Conservation (phyloP, 2,797 vertebrate genomes). For the Gobionotothen gibberifrons region DNA sequence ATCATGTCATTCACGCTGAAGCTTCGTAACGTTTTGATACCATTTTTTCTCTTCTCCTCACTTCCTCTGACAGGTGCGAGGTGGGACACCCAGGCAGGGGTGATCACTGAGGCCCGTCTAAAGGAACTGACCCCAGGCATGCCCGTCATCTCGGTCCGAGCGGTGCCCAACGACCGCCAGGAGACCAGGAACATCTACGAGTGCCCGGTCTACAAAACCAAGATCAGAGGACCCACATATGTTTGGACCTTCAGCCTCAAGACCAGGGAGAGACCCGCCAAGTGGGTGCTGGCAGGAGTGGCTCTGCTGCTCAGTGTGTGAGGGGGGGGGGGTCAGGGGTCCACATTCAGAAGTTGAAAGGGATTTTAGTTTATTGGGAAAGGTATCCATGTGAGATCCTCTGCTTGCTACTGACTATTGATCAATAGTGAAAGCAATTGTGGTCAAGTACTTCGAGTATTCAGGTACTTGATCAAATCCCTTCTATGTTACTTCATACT, state of each 20-base stretch:
- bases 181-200: conserved; percentile 86
- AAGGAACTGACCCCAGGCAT: conserved; percentile 82
- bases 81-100: conserved; percentile 84
- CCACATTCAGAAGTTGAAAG: not conserved
- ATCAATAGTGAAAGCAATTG: no score
- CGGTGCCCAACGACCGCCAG: conserved; percentile 81
- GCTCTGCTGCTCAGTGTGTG: conserved; percentile 85
- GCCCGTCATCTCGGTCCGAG: conserved; percentile 84
- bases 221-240: conserved; percentile 81
- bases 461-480: no score
- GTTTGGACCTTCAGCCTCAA: conserved; percentile 84
- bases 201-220: conserved; percentile 85
- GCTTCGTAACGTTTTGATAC: not conserved
- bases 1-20: not conserved
- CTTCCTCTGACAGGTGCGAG: conserved; percentile 70
- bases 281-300: conserved; percentile 85
- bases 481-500: no score
- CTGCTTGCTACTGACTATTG: not conserved
- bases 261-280: conserved; percentile 83
- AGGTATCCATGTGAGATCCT: not conserved
- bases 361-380: not conserved
- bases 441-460: no score
- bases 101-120: conserved; percentile 80
- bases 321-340: conserved; percentile 53
- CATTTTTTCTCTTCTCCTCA: not conserved